Percentiles rank a stretch among this genome's conserved stretches.
phyloP scores from a whole-genome alignment of 2,113 vertebrate genomes.

The Anolis sagrei region DNA sequence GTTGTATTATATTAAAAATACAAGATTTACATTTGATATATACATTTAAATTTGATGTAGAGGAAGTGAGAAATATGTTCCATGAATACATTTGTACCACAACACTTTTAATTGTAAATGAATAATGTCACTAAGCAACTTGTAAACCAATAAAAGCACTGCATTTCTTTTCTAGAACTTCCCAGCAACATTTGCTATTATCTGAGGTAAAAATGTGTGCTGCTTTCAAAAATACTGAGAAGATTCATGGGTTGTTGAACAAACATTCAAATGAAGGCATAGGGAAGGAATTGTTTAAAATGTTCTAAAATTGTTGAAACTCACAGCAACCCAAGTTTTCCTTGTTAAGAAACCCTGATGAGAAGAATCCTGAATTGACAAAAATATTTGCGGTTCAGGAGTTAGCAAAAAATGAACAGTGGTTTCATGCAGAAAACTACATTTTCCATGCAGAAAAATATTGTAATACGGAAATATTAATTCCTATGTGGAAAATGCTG shows the following conservation, averaged over 20 bases:
- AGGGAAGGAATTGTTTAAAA: too few species aligned
- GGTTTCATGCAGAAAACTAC: too few species aligned
- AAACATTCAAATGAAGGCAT: too few species aligned
- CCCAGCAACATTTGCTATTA: background rate
- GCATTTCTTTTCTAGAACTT: background rate
- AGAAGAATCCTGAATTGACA: too few species aligned
- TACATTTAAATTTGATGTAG: background rate
- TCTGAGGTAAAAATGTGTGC: background rate
- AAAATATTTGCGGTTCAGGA: too few species aligned
- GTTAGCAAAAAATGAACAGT: too few species aligned
- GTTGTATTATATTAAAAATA: background rate
- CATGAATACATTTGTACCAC: background rate
- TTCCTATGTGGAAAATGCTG: too few species aligned
- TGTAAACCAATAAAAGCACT: background rate
- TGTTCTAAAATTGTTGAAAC: too few species aligned
- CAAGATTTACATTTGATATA: background rate
- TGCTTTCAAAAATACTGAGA: background rate
- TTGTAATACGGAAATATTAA: too few species aligned
- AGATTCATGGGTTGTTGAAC: background rate
- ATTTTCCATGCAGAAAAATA: too few species aligned
- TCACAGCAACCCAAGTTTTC: too few species aligned
- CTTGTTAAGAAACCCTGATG: too few species aligned
- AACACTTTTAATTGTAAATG: background rate
- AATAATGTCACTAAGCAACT: background rate
- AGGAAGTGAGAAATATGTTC: background rate